phyloP scores from a whole-genome alignment of 2,797 vertebrate species.

The Falco biarmicus region DNA sequence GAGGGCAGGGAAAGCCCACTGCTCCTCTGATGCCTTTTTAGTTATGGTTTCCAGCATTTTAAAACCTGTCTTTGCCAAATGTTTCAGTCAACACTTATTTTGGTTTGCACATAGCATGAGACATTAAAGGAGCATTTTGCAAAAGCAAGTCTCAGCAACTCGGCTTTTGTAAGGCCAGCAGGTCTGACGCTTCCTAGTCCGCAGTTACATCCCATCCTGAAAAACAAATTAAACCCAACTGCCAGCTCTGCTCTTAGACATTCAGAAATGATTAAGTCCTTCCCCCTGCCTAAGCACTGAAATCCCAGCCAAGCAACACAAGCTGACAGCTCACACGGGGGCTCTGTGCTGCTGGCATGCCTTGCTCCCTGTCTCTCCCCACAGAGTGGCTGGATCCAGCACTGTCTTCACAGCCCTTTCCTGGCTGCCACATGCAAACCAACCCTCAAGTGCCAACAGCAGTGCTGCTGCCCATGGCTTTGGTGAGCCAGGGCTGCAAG shows the following conservation, averaged over 20 bases:
- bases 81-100: background rate
- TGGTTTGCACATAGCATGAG: background rate
- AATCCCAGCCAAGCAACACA: background rate
- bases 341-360: background rate
- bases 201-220: background rate
- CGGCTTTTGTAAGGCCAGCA: background rate
- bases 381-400: accelerated
- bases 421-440: background rate
- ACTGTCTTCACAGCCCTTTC: accelerated
- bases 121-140: background rate
- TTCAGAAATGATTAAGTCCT: background rate
- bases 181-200: background rate
- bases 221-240: background rate
- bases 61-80: background rate
- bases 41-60: background rate
- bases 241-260: background rate
- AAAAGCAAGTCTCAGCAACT: background rate
- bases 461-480: accelerated
- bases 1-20: background rate
- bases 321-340: background rate
- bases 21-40: background rate
- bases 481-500: background rate
- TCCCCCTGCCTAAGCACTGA: background rate
- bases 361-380: background rate
- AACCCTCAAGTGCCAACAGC: background rate